Evolutionary conservation across 2,888 invertebrate genomes (phyloP).

Genomic region (Pheosia gnoma): DNA sequence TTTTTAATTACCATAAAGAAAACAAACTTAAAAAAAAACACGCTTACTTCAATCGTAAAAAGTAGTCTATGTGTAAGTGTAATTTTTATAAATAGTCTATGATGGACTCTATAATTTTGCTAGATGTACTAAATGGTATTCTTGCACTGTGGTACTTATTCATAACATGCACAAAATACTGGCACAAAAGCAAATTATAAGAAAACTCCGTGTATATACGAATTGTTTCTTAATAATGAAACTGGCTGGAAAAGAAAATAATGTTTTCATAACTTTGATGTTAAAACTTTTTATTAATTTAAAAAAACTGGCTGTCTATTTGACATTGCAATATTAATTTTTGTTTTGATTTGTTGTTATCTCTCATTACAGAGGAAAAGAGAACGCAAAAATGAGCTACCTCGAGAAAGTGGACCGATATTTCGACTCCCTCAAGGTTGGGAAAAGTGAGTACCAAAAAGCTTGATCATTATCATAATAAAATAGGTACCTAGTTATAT

Average conservation of each 20-base stretch:
- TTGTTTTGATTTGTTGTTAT: conserved; percentile 7
- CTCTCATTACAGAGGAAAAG: conserved; percentile 35
- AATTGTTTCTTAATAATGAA: not conserved
- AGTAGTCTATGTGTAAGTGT: too few relatives aligned
- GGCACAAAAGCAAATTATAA: conserved; percentile 2
- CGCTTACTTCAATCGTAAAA: too few relatives aligned
- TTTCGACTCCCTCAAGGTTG: conserved; percentile 74
- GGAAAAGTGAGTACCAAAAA: conserved; percentile 70
- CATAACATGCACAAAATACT: not conserved
- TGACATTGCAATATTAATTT: conserved; percentile 6
- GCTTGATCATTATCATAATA: too few relatives aligned
- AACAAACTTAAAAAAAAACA: too few relatives aligned
- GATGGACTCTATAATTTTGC: too few relatives aligned
- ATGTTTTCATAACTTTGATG: not conserved
- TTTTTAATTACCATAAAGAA: too few relatives aligned
- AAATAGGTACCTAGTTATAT: too few relatives aligned
- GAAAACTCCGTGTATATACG: conserved; percentile 6
- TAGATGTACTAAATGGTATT: too few relatives aligned
- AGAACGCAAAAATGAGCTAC: conserved; percentile 65
- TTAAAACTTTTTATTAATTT: not conserved
- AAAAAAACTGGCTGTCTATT: not conserved
- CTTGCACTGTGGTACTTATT: too few relatives aligned
- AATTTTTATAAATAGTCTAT: too few relatives aligned
- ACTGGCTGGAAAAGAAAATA: conserved; percentile 3
- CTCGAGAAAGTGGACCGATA: conserved; percentile 75